Evolutionary conservation across 53 echinoderm and acorn worm genomes (phyloP), one percentile per base, ranked within the genome.

Genomic region (Luidia sarsii): DNA sequence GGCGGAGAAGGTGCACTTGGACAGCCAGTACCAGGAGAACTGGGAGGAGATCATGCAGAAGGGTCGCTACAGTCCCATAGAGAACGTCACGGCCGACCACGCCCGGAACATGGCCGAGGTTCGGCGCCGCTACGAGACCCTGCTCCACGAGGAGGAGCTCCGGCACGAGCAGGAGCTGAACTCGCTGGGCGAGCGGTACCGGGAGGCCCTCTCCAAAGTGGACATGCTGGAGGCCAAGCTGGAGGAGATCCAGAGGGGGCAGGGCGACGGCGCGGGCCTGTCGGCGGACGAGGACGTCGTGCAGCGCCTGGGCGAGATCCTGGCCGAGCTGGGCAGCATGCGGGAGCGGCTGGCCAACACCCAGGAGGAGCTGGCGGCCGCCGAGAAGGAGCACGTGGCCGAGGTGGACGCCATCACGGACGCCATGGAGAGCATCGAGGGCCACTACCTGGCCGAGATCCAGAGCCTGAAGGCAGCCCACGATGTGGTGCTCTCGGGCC

Each of bases 391-490:
- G 18, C 86, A 86, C 59, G 33, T 77, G 18, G 63, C 57, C 31
- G 86, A 86, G 41, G 79, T 86, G 53, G 86, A 86, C 67, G 59
- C 79, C 65, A 86, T 86, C 60, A 86, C 79, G 16, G 72, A 80
- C 64, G 57, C 80, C 2, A 67, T 95, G 75, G 92, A 92, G 57
- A 75, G 87, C 31, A 73, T 95, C 65, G 83, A 95, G 68, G 46
- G 68, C 19, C 86, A 56, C 9, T 89, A 92, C 69, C 48, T 83
- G 13, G 61, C 64, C 16, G 89, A 95, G 65, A 45, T 95, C 53
- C 73, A 73, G 39, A 70, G 52, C 1, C 71, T 86, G 59, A 77
- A 77, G 57, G 25, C 60, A 5, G 70, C 69, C 59, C 61, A 83
- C 16, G 45, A 20, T 18, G 49, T 46, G 16, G 11, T 59, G 34